Evolutionary conservation across 2,888 invertebrate genomes (phyloP).

Genomic region (Coleophora flavipennella): DNA sequence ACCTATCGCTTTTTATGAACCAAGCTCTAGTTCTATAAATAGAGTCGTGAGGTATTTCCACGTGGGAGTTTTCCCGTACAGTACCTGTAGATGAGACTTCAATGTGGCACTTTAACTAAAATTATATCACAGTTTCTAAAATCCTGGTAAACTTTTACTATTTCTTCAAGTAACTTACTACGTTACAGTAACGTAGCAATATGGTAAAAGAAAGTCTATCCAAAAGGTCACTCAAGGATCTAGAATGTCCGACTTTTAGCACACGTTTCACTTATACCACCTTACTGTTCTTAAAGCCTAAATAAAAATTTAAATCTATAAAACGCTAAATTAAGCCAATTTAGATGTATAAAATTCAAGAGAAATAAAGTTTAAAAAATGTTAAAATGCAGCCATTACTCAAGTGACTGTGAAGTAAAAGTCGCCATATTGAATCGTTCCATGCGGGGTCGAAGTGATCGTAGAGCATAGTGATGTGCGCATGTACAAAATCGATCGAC

Average conservation of each 20-base stretch:
- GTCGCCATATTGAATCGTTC: slow-evolving; percentile 64
- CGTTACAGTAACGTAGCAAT: slow-evolving; percentile 46
- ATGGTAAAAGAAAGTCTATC: slow-evolving; percentile 63
- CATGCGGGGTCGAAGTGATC: slow-evolving; percentile 46
- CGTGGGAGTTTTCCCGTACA: slow-evolving; percentile 61
- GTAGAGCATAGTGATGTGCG: slow-evolving; percentile 56
- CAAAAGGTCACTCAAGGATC: slow-evolving; percentile 69
- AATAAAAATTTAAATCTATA: slow-evolving; percentile 38
- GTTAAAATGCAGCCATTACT: slow-evolving; percentile 52
- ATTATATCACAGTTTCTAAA: slow-evolving; percentile 51
- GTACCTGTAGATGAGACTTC: slow-evolving; percentile 54
- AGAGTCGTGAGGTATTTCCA: slow-evolving; percentile 69
- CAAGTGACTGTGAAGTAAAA: slow-evolving; percentile 57
- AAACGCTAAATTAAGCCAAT: slow-evolving; percentile 36
- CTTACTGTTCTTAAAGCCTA: slow-evolving; percentile 44
- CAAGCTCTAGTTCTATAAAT: slow-evolving; percentile 65
- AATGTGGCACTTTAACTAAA: slow-evolving; percentile 48
- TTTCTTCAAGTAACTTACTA: slow-evolving; percentile 32
- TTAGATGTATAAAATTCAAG: slow-evolving; percentile 34
- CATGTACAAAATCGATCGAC: slow-evolving; percentile 50
- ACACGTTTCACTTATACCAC: slow-evolving; percentile 51
- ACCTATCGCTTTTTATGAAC: slow-evolving; percentile 49
- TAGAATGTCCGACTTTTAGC: slow-evolving; percentile 50
- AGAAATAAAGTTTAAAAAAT: slow-evolving; percentile 40
- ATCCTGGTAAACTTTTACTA: slow-evolving; percentile 28